Evolutionary conservation across 2,797 vertebrate species (phyloP), one percentile per base, ranked within the genome.

Genomic region (Heteromormyrus szaboi): DNA sequence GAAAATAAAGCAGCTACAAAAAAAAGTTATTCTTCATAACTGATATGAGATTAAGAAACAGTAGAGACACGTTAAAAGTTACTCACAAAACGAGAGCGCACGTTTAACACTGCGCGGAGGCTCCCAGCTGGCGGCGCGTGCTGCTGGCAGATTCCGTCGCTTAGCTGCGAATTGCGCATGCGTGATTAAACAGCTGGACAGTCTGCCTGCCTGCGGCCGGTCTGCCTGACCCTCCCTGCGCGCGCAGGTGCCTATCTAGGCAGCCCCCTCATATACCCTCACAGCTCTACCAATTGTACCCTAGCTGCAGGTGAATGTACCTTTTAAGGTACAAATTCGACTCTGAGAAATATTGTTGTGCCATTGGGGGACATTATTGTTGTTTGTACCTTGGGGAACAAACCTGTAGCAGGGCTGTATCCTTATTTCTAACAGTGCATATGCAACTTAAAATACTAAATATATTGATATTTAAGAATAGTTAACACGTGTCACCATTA

Each of bases 61-160:
- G 4, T 48, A 33, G 51, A 72, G 8, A 86, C 12, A 14, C 2
- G 50, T 87, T 87, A 84, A 76, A 83, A 22, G 1, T 7, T 50
- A 84, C 90, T 92, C 91, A 92, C 92, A 81, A 65, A 41, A 22
- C 90, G 33, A 72, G 46, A 59, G 56, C 7, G 56, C 56, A 4
- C 54, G 48, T 7, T 83, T 37, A 37, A 37, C 83, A 6, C 41
- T 19, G 25, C 50, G 8, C 46, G 14, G 29, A 76, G 48, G 54
- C n/a, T 88, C 85, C 46, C 19, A 50, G 72, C 46, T 89, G 88
- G 54, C 12, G 14, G 62, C 79, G 53, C 44, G n/a, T 17, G 9
- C 4, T 2, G 3, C 62, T 50, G 44, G 46, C 25, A 22, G 86
- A 89, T 86, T 89, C 84, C 88, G 50, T 41, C 83, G 85, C 46